Conservation (phyloP, 2,888 invertebrate genomes). For the Mimachlamys varia region DNA sequence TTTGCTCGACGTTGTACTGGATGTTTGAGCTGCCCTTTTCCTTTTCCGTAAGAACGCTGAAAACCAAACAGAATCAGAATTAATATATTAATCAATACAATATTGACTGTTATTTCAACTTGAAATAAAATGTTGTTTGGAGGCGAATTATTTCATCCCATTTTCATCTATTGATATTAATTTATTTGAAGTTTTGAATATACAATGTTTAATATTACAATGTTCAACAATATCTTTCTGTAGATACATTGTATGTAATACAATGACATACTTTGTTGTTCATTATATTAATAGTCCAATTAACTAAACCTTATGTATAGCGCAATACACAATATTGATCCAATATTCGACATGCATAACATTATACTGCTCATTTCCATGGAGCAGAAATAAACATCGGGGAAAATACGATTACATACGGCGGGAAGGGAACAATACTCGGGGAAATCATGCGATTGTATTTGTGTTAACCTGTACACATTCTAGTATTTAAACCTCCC, state of each 20-base stretch:
- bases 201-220: background rate
- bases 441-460: background rate
- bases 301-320: background rate
- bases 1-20: background rate
- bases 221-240: background rate
- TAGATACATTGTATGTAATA: background rate
- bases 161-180: no score
- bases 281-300: background rate
- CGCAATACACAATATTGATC: background rate
- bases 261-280: background rate
- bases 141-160: no score
- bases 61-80: background rate
- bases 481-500: background rate
- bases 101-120: background rate
- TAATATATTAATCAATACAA: background rate
- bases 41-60: background rate
- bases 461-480: background rate
- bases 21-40: background rate
- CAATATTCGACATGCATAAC: background rate
- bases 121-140: background rate
- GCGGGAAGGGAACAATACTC: background rate
- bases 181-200: no score
- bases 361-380: constrained; percentile 23
- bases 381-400: constrained; percentile 20
- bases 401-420: constrained; percentile 11